These are phyloP conservation scores for Nannospalax galili DNA, from an alignment of 2,113 vertebrate species.

Conservation along the genomic window DNA sequence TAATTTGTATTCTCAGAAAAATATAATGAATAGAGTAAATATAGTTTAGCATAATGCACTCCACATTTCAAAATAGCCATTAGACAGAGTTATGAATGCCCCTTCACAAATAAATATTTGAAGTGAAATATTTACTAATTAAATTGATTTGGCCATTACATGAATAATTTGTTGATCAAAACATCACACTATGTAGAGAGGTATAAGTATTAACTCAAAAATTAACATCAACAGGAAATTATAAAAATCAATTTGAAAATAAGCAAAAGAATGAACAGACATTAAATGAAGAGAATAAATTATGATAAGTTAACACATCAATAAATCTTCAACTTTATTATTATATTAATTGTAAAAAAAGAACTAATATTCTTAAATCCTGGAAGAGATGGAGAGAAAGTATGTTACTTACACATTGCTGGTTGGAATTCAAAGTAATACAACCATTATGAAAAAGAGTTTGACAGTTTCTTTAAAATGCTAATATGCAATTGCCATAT, in stretches of 20 bases:
- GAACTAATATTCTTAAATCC: too few species aligned
- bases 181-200: background rate
- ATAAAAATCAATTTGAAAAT: background rate
- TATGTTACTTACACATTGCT: too few species aligned
- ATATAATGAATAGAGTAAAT: background rate
- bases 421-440: too few species aligned
- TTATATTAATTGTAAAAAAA: background rate
- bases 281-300: background rate
- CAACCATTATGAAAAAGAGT: too few species aligned
- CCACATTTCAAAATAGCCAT: background rate
- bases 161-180: background rate
- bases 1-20: background rate
- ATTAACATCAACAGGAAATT: background rate
- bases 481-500: too few species aligned
- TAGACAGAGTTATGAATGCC: background rate
- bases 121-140: background rate
- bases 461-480: too few species aligned
- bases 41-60: background rate
- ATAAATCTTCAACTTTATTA: background rate
- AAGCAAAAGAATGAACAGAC: background rate
- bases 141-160: background rate
- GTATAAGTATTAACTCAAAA: background rate
- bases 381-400: too few species aligned
- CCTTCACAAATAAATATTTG: background rate
- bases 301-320: background rate